Conservation (phyloP, 64 coral and sea anemone genomes). For the Acropora yongei region DNA sequence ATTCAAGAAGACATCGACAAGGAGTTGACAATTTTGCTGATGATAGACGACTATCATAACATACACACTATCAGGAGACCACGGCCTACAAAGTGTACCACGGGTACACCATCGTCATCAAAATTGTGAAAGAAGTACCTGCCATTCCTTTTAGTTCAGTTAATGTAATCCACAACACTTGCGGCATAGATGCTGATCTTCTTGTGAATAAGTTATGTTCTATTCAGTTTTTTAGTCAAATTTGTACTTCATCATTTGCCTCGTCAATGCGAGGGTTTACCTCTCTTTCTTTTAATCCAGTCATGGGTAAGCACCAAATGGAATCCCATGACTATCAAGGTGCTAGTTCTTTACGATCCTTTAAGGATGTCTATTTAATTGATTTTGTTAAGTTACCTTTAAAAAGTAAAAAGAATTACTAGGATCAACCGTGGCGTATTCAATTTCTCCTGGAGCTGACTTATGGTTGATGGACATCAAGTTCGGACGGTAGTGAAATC, state of each 20-base stretch:
- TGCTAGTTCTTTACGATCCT: no score
- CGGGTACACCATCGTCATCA: conserved; percentile 38
- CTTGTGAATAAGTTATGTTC: conserved; percentile 56
- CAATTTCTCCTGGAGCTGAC: no score
- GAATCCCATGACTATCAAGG: no score
- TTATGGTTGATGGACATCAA: no score
- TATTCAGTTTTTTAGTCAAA: neutral
- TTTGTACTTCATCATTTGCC: conserved; percentile 38
- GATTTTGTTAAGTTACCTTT: no score
- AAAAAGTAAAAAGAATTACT: no score
- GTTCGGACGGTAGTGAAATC: no score
- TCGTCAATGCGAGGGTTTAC: conserved; percentile 54
- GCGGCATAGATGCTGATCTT: conserved; percentile 38
- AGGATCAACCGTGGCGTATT: no score
- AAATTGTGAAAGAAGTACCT: conserved; percentile 8
- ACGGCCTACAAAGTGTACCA: neutral
- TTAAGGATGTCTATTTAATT: no score
- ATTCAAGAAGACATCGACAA: neutral
- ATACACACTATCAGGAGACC: conserved; percentile 32
- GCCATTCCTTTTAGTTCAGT: neutral
- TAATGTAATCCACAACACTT: conserved; percentile 20
- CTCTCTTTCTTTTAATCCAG: neutral
- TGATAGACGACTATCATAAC: neutral
- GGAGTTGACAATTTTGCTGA: conserved; percentile 4
- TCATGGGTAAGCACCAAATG: no score